Conservation (phyloP, 2,888 invertebrate species). For the Incurvaria masculella region DNA sequence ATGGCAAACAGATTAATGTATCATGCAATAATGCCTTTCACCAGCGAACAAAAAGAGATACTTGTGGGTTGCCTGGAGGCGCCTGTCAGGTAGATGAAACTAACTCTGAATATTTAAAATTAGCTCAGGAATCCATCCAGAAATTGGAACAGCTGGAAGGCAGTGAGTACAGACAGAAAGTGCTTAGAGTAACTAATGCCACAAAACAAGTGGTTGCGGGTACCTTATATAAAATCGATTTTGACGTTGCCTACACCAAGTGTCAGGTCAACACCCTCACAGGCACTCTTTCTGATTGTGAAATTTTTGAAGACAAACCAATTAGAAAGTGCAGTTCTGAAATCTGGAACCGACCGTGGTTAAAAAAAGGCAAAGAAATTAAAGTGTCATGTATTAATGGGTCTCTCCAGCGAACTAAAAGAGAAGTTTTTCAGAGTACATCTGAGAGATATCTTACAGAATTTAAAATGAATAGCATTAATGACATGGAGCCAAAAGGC, state of each 20-base stretch:
- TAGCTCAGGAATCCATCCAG: slow-evolving; percentile 5
- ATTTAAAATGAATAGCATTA: no score
- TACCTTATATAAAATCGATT: slow-evolving; percentile 40
- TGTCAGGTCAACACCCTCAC: slow-evolving; percentile 23
- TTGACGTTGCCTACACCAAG: slow-evolving; percentile 30
- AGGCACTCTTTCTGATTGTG: slow-evolving; percentile 23
- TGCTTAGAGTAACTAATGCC: slow-evolving; percentile 30
- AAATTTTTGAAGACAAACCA: not conserved
- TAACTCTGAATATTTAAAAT: not conserved
- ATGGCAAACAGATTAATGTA: slow-evolving; percentile 1
- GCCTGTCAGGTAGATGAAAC: not conserved
- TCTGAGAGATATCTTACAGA: not conserved
- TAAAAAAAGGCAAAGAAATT: slow-evolving; percentile 33
- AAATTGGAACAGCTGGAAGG: slow-evolving; percentile 16
- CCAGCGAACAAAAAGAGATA: not conserved
- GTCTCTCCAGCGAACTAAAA: not conserved
- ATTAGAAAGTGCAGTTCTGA: slow-evolving; percentile 34
- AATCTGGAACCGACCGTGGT: slow-evolving; percentile 59
- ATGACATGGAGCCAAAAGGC: no score
- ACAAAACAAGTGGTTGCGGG: slow-evolving; percentile 46
- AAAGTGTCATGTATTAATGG: slow-evolving; percentile 30
- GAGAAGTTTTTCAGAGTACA: not conserved
- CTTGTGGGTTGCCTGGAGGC: not conserved
- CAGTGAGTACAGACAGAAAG: slow-evolving; percentile 10
- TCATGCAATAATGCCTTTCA: slow-evolving; percentile 14